A percentile compares a stretch with the other conserved stretches of the same genome.
Evolutionary conservation across 2,113 vertebrate species (phyloP).

Genomic region (Chlorocebus sabaeus): DNA sequence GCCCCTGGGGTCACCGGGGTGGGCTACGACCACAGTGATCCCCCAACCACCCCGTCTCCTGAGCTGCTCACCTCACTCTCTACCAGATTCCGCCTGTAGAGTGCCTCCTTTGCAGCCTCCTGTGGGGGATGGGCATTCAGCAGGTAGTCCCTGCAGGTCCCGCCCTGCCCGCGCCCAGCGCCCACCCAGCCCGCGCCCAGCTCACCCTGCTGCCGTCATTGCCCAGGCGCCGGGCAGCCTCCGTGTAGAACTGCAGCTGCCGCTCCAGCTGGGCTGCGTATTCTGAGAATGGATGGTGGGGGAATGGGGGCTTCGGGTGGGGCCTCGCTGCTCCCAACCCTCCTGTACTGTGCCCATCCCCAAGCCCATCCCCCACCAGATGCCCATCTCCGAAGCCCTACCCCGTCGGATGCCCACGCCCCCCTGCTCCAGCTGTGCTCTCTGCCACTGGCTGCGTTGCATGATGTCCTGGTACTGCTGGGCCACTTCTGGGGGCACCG

Average conservation of each 20-base stretch:
- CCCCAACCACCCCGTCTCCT: rapidly evolving
- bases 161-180: rapidly evolving
- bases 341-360: background rate
- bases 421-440: conserved; percentile 86
- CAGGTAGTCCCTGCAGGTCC: rapidly evolving
- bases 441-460: conserved; percentile 90
- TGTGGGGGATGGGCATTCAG: conserved; percentile 46
- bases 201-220: conserved; percentile 90
- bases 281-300: conserved; percentile 76
- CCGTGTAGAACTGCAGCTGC: conserved; percentile 86
- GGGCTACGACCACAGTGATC: rapidly evolving
- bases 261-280: conserved; percentile 86
- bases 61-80: conserved; percentile 85
- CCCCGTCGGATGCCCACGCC: conserved; percentile 84
- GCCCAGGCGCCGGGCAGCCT: conserved; percentile 88
- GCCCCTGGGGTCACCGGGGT: background rate
- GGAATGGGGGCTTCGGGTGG: background rate
- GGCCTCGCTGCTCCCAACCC: background rate
- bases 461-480: conserved; percentile 86
- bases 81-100: conserved; percentile 89
- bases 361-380: rapidly evolving
- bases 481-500: conserved; percentile 84
- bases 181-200: rapidly evolving
- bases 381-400: conserved; percentile 46
- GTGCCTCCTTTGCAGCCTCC: conserved; percentile 92